Evolutionary conservation across 2,797 vertebrate species (phyloP).

Genomic region (Dendrocincla tyrannina): DNA sequence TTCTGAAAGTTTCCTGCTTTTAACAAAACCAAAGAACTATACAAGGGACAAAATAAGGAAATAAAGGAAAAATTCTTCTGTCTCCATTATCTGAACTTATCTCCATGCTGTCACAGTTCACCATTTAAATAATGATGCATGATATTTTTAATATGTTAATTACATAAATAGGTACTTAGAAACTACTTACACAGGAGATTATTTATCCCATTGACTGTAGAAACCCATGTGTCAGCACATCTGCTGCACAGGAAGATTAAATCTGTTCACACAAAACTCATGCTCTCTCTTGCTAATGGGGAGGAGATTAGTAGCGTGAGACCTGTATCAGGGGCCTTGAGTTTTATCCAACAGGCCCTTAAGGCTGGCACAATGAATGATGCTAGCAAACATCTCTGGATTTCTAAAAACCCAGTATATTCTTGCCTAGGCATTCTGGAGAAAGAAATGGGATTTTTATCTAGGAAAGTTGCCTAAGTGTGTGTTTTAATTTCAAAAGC

Average conservation of each 20-base stretch:
- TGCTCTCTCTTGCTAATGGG: neutral
- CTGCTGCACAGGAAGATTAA: slow-evolving; percentile 45
- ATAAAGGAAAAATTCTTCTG: neutral
- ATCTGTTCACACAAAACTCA: slow-evolving; percentile 26
- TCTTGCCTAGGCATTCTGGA: neutral
- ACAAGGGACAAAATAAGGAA: neutral
- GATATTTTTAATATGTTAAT: neutral
- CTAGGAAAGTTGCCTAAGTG: neutral
- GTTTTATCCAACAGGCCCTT: neutral
- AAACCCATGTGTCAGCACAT: slow-evolving; percentile 50
- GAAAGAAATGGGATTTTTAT: neutral
- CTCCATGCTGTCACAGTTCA: neutral
- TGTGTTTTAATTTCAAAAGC: neutral
- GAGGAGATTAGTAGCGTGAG: neutral
- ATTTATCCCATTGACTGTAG: slow-evolving; percentile 42
- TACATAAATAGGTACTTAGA: slow-evolving; percentile 29
- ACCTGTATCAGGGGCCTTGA: neutral
- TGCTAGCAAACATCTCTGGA: neutral
- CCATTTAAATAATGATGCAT: neutral
- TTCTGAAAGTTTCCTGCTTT: neutral
- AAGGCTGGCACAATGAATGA: neutral
- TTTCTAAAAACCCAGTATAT: neutral
- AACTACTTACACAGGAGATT: slow-evolving; percentile 49
- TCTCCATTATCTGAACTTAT: neutral
- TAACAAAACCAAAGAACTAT: neutral